Conservation (phyloP, 2,113 vertebrate genomes). For the Forbesichthys agassizii region DNA sequence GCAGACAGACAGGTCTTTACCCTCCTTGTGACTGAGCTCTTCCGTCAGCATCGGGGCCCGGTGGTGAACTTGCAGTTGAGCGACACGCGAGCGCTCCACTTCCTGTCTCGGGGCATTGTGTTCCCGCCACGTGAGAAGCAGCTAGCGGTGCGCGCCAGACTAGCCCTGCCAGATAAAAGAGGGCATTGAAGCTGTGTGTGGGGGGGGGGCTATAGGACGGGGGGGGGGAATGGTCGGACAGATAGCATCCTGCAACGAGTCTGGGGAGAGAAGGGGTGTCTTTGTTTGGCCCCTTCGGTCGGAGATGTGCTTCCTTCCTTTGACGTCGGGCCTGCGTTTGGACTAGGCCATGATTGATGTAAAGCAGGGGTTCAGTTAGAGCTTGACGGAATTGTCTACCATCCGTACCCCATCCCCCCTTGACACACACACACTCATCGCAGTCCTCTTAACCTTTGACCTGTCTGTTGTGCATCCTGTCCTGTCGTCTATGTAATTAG, state of each 20-base stretch:
- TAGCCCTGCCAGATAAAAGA: constrained; percentile 59
- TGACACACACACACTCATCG: background rate
- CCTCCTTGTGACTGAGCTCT: background rate
- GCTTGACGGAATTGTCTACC: constrained; percentile 3
- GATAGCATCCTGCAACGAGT: constrained; percentile 33
- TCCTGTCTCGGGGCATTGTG: constrained; percentile 46
- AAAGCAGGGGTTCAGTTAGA: constrained; percentile 23
- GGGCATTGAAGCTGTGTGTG: constrained; percentile 12
- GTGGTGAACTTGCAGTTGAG: constrained; percentile 67
- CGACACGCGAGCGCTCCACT: constrained; percentile 33
- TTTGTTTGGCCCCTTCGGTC: constrained; percentile 7
- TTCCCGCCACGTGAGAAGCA: constrained; percentile 30
- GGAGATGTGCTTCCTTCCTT: constrained; percentile 22
- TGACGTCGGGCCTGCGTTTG: constrained; percentile 36
- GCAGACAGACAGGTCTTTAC: background rate
- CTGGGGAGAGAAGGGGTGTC: background rate
- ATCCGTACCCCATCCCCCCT: background rate
- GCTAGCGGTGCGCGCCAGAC: constrained; percentile 9
- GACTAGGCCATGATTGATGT: constrained; percentile 39
- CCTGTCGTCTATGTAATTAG: background rate
- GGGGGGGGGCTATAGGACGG: constrained; percentile 39
- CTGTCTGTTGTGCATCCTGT: constrained; percentile 8
- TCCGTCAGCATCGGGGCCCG: background rate
- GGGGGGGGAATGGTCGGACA: constrained; percentile 55
- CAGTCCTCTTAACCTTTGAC: constrained; percentile 40